Base-by-base conservation (phyloP, 1,140 invertebrate genomes). In the Atopsyche davidsoni region DNA sequence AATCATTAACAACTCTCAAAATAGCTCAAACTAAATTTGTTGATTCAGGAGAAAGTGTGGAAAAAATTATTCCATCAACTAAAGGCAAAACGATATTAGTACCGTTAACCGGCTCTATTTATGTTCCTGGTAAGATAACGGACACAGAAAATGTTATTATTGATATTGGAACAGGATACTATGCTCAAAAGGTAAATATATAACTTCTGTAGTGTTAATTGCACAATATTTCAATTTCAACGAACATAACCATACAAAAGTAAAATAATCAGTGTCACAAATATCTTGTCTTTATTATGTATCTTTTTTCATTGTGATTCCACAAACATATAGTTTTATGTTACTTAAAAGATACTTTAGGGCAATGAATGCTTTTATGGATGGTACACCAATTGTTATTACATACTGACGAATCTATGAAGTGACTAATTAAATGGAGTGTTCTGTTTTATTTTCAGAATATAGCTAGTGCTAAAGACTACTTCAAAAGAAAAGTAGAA, bases 151-250 rank as follows among this genome's bases (percentile, higher is more conserved):
- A 86, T 67, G 89, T 96, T 17, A 71, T 96, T 9, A 85, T 96
- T 49, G 92, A 96, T 68, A 86, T 97, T 66, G 94, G 94, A 36
- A 96, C 93, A 48, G 91, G 92, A 57, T 97, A 96, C 68, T 96
- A 87, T 74, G 86, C 88, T n/a, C 85, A 94, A 68, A 91, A 93
- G 77, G 86, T 87, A 17, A n/a, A n/a, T n/a, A n/a, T n/a, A n/a
- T n/a, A n/a, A n/a, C n/a, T n/a, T n/a, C n/a, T n/a, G n/a, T n/a
- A n/a, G n/a, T n/a, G n/a, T n/a, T n/a, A n/a, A n/a, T n/a, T n/a
- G n/a, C n/a, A n/a, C n/a, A n/a, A n/a, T n/a, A n/a, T n/a, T n/a
- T n/a, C n/a, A n/a, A n/a, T n/a, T n/a, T n/a, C n/a, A n/a, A n/a
- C n/a, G n/a, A n/a, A n/a, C n/a, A n/a, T n/a, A n/a, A n/a, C n/a